Conservation (phyloP, 2,113 vertebrate genomes). For the Trogon melanurus region DNA sequence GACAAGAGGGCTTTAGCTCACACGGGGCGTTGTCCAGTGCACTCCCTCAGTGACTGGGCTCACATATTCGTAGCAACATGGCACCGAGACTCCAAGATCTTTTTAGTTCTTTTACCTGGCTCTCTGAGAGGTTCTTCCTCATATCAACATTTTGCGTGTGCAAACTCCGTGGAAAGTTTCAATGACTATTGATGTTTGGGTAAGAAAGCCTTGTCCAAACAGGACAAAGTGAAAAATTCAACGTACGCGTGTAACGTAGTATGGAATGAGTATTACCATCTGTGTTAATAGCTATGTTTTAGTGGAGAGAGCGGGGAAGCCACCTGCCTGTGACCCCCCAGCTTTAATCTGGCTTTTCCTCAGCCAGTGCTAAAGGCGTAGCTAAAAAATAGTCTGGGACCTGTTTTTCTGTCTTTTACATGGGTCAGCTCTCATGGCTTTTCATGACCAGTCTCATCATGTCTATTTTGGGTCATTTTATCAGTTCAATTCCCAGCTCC, state of each 20-base stretch:
- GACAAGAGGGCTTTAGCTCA: neutral
- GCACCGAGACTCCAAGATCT: neutral
- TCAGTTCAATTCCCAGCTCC: neutral
- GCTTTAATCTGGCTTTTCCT: neutral
- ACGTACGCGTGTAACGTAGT: fast-evolving
- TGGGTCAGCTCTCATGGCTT: neutral
- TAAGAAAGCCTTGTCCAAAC: neutral
- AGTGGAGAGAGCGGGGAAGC: neutral
- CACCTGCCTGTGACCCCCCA: neutral
- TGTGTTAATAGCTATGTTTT: neutral
- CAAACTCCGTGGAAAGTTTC: neutral
- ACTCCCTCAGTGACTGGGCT: neutral
- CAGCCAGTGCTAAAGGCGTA: neutral
- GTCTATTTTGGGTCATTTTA: neutral
- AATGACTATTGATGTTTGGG: neutral
- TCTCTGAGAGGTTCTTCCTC: neutral
- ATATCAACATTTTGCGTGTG: neutral
- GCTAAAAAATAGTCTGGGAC: neutral
- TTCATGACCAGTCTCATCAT: neutral
- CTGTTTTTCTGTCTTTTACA: neutral
- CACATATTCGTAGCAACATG: neutral
- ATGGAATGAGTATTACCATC: neutral
- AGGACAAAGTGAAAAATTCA: neutral
- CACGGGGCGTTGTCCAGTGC: neutral
- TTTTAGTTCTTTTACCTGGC: neutral